Base-by-base conservation (phyloP, 2,888 invertebrate species). In the Antitype chi region DNA sequence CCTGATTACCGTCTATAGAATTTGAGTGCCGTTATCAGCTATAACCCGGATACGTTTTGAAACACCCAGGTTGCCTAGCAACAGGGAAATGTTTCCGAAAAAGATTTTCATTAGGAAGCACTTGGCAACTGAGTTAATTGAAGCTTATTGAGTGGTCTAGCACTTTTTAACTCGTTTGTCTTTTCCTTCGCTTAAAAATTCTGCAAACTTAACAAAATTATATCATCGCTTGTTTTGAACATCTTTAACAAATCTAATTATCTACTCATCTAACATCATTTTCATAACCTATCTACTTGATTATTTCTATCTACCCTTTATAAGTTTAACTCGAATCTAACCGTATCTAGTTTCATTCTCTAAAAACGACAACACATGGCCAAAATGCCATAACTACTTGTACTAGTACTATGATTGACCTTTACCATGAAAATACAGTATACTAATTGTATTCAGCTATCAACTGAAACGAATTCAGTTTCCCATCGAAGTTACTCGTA, bases 401-500 rank as follows among this genome's bases (percentile, higher is more conserved):
- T 15, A 43, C 17, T n/a, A 68, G 28, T 78, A 78, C 64, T 59
- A 78, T 11, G 38, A 60, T 53, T 57, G 80, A 71, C 71, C 84
- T 80, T 67, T 62, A 62, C 80, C 60, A 62, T 84, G 80, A 84
- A 80, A 80, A 66, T 70, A 84, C 47, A 55, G 80, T 67, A 32
- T 28, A 74, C 53, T 85, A 80, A 69, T 32, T 59, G 74, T 64
- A 85, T 81, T 85, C 81, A 80, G 80, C 84, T 81, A 74, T 85
- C 85, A 81, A 85, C 81, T 85, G 85, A 85, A 81, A 55, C 85
- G 25, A 81, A 85, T 74, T 85, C 23, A 60, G 81, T 74, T 85
- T 81, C 81, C 85, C 81, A 81, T 66, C 81, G 28, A 59, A 70
- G 66, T 81, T 57, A 85, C n/a, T n/a, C n/a, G n/a, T n/a, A n/a